phyloP scores from a whole-genome alignment of 1,140 invertebrate genomes.

The Polypedilum vanderplanki region DNA sequence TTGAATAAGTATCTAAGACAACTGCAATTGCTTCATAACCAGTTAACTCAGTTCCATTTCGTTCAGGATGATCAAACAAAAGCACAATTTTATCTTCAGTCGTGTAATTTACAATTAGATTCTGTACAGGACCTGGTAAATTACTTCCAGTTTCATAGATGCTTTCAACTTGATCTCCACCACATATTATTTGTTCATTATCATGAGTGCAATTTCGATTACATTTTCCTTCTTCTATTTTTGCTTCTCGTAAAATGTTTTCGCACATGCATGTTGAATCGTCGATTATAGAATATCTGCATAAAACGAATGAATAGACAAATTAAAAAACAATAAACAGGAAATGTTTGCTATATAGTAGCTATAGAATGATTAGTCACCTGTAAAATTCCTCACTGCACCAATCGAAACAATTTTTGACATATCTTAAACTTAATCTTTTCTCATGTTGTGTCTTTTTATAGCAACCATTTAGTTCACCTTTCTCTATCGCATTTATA shows the following conservation, averaged over 20 bases:
- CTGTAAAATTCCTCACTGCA: constrained; percentile 16
- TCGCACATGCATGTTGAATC: background rate
- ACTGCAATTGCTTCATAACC: constrained; percentile 43
- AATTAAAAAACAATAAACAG: constrained; percentile 13
- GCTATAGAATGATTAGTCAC: background rate
- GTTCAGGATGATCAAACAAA: constrained; percentile 42
- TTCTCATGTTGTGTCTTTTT: background rate
- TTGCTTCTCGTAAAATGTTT: background rate
- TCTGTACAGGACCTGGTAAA: constrained; percentile 42
- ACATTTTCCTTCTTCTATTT: background rate
- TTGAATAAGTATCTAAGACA: constrained; percentile 42
- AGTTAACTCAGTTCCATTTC: constrained; percentile 39
- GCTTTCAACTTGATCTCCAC: constrained; percentile 41
- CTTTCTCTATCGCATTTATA: background rate
- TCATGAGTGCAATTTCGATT: background rate
- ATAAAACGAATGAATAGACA: background rate
- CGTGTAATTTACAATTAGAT: constrained; percentile 40
- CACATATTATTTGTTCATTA: constrained; percentile 36
- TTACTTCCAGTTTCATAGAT: constrained; percentile 45
- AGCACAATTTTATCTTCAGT: constrained; percentile 44
- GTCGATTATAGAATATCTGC: background rate
- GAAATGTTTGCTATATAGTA: background rate
- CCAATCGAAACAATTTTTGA: constrained; percentile 20
- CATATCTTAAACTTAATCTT: background rate
- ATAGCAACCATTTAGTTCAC: background rate